Evolutionary conservation across 2,797 vertebrate genomes (phyloP).

Genomic region (Pterois miles): DNA sequence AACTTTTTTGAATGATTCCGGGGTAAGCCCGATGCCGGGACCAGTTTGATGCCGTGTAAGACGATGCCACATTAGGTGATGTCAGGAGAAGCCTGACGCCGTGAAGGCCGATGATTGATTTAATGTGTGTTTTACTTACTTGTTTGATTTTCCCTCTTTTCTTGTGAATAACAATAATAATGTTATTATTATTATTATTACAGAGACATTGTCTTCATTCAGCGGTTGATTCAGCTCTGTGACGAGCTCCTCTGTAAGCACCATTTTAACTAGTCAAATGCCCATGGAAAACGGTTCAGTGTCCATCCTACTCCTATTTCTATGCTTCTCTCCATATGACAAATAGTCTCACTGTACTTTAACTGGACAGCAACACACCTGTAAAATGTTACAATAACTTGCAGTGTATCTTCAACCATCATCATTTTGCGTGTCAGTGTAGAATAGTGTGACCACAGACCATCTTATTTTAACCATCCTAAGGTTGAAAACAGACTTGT

Average conservation of each 20-base stretch:
- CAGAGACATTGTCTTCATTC: no score
- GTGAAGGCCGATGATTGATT: no score
- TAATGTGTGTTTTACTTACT: no score
- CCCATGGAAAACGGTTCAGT: neutral
- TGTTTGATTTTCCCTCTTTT: no score
- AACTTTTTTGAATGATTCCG: no score
- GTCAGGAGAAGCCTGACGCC: no score
- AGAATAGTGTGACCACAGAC: neutral
- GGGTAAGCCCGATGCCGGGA: no score
- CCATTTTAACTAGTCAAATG: neutral
- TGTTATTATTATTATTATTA: no score
- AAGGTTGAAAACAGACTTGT: constrained; percentile 20
- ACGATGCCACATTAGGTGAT: no score
- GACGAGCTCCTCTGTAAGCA: neutral
- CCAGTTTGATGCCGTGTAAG: no score
- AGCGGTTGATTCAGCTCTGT: no score
- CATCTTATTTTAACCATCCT: constrained; percentile 8
- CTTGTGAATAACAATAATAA: no score
- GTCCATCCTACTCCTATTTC: neutral
- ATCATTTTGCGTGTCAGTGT: neutral
- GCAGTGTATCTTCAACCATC: neutral
- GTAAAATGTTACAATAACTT: neutral
- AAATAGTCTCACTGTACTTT: neutral
- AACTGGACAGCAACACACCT: neutral
- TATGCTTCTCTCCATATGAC: neutral